Conservation (phyloP, 2,888 invertebrate species). For the Ephialtes manifestator region DNA sequence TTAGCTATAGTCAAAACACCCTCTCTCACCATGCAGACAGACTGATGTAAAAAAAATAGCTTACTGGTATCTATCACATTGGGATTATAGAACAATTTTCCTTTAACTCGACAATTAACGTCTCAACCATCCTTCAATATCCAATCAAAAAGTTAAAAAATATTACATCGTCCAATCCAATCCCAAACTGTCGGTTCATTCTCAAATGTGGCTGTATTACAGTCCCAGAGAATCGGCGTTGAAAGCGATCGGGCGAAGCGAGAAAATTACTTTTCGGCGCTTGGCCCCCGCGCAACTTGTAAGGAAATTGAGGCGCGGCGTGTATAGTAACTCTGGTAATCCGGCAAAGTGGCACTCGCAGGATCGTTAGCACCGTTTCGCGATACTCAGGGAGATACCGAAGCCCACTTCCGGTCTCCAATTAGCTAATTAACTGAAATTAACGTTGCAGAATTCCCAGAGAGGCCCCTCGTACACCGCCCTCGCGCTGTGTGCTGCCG, state of each 20-base stretch:
- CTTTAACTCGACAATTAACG: background rate
- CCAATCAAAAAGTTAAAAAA: background rate
- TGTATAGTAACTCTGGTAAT: conserved; percentile 30
- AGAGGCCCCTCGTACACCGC: conserved; percentile 40
- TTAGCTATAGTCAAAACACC: too few species aligned
- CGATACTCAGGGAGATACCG: conserved; percentile 67
- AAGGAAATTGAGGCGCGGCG: conserved; percentile 38
- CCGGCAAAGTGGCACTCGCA: conserved; percentile 61
- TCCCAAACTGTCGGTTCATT: background rate
- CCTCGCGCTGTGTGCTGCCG: conserved; percentile 18
- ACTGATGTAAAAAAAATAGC: too few species aligned
- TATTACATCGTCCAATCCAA: background rate
- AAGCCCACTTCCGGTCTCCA: conserved; percentile 67
- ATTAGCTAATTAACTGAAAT: conserved; percentile 71
- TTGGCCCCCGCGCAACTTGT: conserved; percentile 16
- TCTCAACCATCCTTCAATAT: background rate
- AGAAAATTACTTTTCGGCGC: conserved; percentile 33
- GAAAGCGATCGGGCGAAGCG: conserved; percentile 17
- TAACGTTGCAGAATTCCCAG: conserved; percentile 69
- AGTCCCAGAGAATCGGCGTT: background rate
- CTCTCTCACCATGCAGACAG: too few species aligned
- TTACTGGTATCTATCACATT: too few species aligned
- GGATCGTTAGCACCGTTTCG: conserved; percentile 67
- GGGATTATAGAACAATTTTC: too few species aligned
- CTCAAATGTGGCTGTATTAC: background rate